These are phyloP conservation scores for Hirtodrosophila confusa DNA, from an alignment of 2,888 invertebrate species.

Conservation along the genomic window DNA sequence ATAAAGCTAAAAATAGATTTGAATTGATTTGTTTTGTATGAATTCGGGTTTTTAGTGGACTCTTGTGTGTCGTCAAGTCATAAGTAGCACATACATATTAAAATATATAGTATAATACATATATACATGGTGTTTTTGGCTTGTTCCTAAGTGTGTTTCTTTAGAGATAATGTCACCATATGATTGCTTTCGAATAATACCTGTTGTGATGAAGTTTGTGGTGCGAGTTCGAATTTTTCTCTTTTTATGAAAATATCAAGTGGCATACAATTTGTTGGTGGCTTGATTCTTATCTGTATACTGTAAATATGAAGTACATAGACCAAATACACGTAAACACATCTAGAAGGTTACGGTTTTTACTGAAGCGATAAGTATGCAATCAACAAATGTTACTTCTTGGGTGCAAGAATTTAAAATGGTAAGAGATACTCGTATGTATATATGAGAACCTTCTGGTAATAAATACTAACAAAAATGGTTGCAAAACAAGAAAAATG, in stretches of 20 bases:
- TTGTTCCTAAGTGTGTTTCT: constrained; percentile 46
- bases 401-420: not conserved
- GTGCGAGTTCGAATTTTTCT: not conserved
- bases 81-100: constrained; percentile 12
- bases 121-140: constrained; percentile 28
- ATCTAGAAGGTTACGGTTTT: not conserved
- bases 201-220: constrained; percentile 16
- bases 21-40: constrained; percentile 25
- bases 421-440: not conserved
- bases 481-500: constrained; percentile 48
- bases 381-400: constrained; percentile 18
- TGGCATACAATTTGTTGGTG: not conserved
- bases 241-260: not conserved
- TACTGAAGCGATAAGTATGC: constrained; percentile 16
- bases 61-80: constrained; percentile 42
- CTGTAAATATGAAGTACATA: constrained; percentile 7
- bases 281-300: not conserved
- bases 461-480: constrained; percentile 16
- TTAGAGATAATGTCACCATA: constrained; percentile 38
- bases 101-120: constrained; percentile 20
- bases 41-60: constrained; percentile 29
- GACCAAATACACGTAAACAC: not conserved
- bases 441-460: not conserved
- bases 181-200: constrained; percentile 31
- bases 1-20: constrained; percentile 71